phyloP scores from a whole-genome alignment of 1,140 invertebrate genomes.

The Rhopalosiphum padi region DNA sequence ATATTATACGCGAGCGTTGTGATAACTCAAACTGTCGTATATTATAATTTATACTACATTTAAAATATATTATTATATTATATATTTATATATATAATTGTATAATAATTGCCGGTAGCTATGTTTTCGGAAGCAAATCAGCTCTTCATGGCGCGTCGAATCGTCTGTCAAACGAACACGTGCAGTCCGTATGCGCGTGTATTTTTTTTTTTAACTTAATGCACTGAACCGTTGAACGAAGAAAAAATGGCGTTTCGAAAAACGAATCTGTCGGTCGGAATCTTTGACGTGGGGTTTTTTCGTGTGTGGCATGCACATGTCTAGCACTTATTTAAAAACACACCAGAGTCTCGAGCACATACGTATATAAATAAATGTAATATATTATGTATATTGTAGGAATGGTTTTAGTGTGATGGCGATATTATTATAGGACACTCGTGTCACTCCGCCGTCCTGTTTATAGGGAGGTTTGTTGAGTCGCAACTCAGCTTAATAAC shows the following conservation, averaged over 20 bases:
- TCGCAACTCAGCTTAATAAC: not conserved
- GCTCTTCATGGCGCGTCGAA: not conserved
- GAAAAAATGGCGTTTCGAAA: conserved; percentile 21
- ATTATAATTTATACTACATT: not conserved
- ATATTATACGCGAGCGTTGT: not conserved
- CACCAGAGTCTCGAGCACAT: not conserved
- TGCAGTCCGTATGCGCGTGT: not conserved
- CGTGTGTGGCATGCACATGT: conserved; percentile 13
- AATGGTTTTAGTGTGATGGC: not conserved
- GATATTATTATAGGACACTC: not conserved
- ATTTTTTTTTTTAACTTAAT: conserved; percentile 12
- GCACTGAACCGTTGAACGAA: not conserved
- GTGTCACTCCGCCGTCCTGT: not conserved
- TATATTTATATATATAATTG: not conserved
- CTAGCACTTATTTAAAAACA: not conserved
- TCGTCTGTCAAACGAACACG: conserved; percentile 20
- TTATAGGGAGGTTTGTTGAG: not conserved
- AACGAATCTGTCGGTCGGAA: not conserved
- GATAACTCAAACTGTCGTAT: not conserved
- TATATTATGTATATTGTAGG: not conserved
- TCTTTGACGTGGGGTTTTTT: not conserved
- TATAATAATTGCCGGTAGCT: not conserved
- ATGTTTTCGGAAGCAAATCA: not conserved
- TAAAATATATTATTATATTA: not conserved
- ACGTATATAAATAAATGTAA: not conserved